Conservation (phyloP, 2,888 invertebrate species). For the Drosophila mayaguana region DNA sequence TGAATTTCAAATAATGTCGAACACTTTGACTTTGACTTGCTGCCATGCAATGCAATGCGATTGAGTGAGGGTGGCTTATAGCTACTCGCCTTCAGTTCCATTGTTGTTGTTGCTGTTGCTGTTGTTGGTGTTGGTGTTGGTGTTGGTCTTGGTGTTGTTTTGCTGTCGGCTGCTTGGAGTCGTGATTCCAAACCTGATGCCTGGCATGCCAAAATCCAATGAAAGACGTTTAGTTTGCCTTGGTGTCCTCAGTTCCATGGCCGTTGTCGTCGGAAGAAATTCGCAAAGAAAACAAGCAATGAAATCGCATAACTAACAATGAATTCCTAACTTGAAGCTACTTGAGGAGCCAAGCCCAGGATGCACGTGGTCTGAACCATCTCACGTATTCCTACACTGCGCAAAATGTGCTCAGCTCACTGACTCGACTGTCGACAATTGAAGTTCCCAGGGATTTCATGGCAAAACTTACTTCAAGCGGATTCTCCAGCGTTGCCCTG, state of each 20-base stretch:
- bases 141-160: slow-evolving; percentile 26
- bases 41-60: slow-evolving; percentile 68
- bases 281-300: slow-evolving; percentile 77
- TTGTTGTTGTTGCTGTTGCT: slow-evolving; percentile 26
- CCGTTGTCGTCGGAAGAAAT: slow-evolving; percentile 60
- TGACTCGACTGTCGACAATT: slow-evolving; percentile 44
- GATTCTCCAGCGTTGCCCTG: slow-evolving; percentile 28
- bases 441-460: slow-evolving; percentile 66
- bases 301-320: slow-evolving; percentile 79
- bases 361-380: slow-evolving; percentile 64
- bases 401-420: slow-evolving; percentile 36
- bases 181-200: slow-evolving; percentile 73
- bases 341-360: slow-evolving; percentile 59
- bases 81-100: slow-evolving; percentile 13
- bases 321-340: slow-evolving; percentile 75
- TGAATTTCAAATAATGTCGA: slow-evolving; percentile 81
- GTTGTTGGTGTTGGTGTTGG: slow-evolving; percentile 25
- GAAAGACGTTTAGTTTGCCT: slow-evolving; percentile 75
- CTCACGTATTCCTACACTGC: slow-evolving; percentile 53
- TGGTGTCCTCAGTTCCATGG: slow-evolving; percentile 37
- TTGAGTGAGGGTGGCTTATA: slow-evolving; percentile 50
- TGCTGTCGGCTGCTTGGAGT: slow-evolving; percentile 51
- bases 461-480: slow-evolving; percentile 61
- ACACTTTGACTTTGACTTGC: slow-evolving; percentile 79
- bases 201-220: slow-evolving; percentile 79